Evolutionary conservation across 2,888 invertebrate genomes (phyloP).

Genomic region (Steinernema carpocapsae): DNA sequence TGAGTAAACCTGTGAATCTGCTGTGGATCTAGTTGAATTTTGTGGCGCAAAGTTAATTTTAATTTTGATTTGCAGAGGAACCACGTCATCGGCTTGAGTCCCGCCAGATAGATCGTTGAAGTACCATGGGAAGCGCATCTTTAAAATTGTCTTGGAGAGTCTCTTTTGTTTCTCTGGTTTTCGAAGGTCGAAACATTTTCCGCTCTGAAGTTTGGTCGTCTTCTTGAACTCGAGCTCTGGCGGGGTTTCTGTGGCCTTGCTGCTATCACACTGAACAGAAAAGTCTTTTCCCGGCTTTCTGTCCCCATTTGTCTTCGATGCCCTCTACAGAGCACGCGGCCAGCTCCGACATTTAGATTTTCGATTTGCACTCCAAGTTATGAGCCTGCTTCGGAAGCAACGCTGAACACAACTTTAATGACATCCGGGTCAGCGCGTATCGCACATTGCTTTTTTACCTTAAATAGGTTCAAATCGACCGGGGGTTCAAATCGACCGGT

Average conservation of each 20-base stretch:
- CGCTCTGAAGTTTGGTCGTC: neutral
- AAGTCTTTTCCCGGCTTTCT: constrained; percentile 39
- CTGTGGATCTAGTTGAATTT: too few relatives aligned
- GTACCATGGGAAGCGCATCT: constrained; percentile 16
- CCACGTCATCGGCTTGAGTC: neutral
- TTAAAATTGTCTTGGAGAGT: too few relatives aligned
- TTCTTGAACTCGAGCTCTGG: too few relatives aligned
- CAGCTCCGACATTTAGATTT: constrained; percentile 39
- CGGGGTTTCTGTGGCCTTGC: neutral
- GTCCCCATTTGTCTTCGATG: constrained; percentile 39
- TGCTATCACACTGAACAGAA: constrained; percentile 42
- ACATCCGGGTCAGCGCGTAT: too few relatives aligned
- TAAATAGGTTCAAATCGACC: too few relatives aligned
- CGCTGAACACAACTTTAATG: neutral
- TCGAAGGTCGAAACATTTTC: constrained; percentile 7
- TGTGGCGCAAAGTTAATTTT: neutral
- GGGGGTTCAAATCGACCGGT: too few relatives aligned
- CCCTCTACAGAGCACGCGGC: constrained; percentile 39
- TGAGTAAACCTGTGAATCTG: too few relatives aligned
- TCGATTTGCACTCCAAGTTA: constrained; percentile 36
- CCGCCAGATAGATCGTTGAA: neutral
- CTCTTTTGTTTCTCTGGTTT: neutral
- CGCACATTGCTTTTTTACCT: too few relatives aligned
- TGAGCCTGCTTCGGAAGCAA: constrained; percentile 22
- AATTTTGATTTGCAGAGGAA: neutral